These are phyloP conservation scores for Drosophila atripex DNA, from an alignment of 2,888 invertebrate genomes.

Conservation along the genomic window DNA sequence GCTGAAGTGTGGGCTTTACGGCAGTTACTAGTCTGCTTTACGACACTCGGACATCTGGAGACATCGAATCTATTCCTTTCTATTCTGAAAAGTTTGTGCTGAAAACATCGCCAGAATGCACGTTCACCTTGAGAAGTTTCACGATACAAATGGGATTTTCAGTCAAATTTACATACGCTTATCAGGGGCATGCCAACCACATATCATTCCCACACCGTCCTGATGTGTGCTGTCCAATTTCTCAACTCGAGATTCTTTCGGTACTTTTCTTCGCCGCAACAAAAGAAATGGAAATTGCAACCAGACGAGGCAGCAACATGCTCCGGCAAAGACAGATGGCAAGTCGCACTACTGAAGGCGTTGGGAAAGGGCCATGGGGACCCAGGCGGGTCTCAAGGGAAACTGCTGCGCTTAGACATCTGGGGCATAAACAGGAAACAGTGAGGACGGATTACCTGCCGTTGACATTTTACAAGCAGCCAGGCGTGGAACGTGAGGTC, in stretches of 20 bases:
- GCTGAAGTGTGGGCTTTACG: neutral
- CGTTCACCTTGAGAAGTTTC: neutral
- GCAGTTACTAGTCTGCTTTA: neutral
- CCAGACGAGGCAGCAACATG: constrained; percentile 18
- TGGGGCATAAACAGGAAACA: constrained; percentile 55
- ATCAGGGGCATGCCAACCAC: constrained; percentile 38
- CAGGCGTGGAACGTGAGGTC: constrained; percentile 58
- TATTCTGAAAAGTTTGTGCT: neutral
- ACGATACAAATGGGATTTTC: constrained; percentile 27
- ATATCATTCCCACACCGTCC: constrained; percentile 28
- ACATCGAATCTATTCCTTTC: neutral
- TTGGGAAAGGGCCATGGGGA: neutral
- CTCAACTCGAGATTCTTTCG: constrained; percentile 16
- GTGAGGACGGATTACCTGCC: constrained; percentile 67
- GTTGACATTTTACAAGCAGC: constrained; percentile 63
- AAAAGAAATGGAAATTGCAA: constrained; percentile 39
- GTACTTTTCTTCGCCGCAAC: constrained; percentile 20
- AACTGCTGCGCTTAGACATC: constrained; percentile 36
- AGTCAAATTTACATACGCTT: constrained; percentile 59
- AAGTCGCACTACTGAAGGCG: constrained; percentile 13
- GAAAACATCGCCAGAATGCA: neutral
- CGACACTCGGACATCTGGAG: constrained; percentile 1
- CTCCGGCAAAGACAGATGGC: constrained; percentile 27
- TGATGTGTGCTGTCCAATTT: constrained; percentile 14
- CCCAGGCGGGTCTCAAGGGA: neutral